Evolutionary conservation across 2,113 vertebrate species (phyloP).

Genomic region (Sander vitreus): DNA sequence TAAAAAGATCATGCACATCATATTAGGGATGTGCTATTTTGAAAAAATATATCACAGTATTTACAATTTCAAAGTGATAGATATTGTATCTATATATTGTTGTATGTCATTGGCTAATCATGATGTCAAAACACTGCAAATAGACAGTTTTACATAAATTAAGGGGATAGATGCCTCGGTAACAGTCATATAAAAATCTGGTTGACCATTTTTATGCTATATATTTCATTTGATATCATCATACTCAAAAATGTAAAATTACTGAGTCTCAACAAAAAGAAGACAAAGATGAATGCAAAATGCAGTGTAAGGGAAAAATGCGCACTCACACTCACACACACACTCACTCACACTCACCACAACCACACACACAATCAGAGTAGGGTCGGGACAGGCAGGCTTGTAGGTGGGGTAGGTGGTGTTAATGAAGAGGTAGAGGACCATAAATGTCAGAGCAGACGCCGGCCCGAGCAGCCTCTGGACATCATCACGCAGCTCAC

Average conservation of each 20-base stretch:
- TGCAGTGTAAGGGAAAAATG: conserved; percentile 1
- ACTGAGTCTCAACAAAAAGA: not conserved
- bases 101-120: not conserved
- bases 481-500: conserved; percentile 86
- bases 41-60: not conserved
- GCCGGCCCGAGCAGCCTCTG: conserved; percentile 85
- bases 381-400: conserved; percentile 58
- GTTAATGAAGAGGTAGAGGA: conserved; percentile 91
- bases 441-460: conserved; percentile 90
- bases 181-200: not conserved
- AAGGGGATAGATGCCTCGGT: not conserved
- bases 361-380: conserved; percentile 54
- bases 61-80: not conserved
- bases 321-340: conserved; percentile 11
- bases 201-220: not conserved
- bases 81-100: not conserved
- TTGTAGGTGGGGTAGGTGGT: conserved; percentile 88
- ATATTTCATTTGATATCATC: not conserved
- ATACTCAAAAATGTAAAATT: not conserved
- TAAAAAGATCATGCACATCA: not conserved
- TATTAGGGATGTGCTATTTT: not conserved
- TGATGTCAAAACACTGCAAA: not conserved
- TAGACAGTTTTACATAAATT: not conserved
- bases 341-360: conserved; percentile 48
- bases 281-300: conserved; percentile 10